Evolutionary conservation across 2,113 vertebrate species (phyloP).

Genomic region (Osmerus mordax): DNA sequence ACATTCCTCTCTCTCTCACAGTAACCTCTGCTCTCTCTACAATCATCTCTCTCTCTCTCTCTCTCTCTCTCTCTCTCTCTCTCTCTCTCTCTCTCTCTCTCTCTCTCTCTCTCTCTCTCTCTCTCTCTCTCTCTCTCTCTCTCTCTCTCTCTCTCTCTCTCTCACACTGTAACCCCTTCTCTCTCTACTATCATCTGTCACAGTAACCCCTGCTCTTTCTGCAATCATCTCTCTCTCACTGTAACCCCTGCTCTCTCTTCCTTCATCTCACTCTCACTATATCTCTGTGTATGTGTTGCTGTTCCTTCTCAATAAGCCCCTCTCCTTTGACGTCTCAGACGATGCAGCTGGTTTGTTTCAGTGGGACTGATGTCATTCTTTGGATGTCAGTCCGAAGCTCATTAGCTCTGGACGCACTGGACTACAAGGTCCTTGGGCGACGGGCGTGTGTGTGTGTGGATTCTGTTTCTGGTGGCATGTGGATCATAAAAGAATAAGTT

Average conservation of each 20-base stretch:
- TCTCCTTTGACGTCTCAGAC: background rate
- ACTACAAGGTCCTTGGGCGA: background rate
- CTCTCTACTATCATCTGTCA: background rate
- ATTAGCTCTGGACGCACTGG: background rate
- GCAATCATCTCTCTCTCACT: background rate
- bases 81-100: background rate
- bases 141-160: background rate
- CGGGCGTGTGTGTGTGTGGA: background rate
- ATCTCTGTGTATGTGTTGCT: background rate
- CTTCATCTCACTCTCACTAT: background rate
- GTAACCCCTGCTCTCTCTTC: background rate
- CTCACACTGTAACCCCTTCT: background rate
- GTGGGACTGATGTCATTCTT: slow-evolving; percentile 1
- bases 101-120: background rate
- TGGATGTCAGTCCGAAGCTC: background rate
- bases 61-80: background rate
- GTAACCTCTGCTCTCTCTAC: background rate
- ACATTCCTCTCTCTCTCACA: background rate
- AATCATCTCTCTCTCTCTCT: background rate
- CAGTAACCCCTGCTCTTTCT: background rate
- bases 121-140: background rate
- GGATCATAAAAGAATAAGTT: background rate
- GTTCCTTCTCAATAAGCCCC: no score
- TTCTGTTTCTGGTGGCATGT: background rate
- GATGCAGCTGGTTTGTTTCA: background rate